These are phyloP conservation scores for Pissodes strobi DNA, from an alignment of 1,140 invertebrate species.

Conservation along the genomic window DNA sequence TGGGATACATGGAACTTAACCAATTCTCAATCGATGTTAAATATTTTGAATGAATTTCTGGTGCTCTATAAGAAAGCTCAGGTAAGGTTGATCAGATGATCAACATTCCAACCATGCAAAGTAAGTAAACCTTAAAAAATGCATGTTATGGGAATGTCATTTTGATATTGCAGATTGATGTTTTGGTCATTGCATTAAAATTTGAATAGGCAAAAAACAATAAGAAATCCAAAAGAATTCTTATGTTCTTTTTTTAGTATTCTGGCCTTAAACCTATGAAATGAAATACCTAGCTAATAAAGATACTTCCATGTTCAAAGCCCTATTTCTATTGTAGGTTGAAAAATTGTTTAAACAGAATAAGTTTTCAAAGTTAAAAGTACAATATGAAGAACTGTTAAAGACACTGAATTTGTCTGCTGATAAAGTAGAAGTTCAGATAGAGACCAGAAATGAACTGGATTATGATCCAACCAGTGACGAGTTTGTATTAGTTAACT, in stretches of 20 bases:
- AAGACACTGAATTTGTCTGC: slow-evolving; percentile 37
- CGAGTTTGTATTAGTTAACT: slow-evolving; percentile 34
- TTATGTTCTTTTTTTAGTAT: too few species aligned
- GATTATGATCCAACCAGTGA: slow-evolving; percentile 2
- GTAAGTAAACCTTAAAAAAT: neutral
- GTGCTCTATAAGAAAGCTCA: slow-evolving; percentile 51
- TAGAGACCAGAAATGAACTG: slow-evolving; percentile 40
- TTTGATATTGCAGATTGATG: slow-evolving; percentile 13
- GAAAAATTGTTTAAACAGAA: slow-evolving; percentile 45
- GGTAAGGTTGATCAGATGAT: too few species aligned
- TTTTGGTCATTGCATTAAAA: too few species aligned
- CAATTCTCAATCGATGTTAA: slow-evolving; percentile 47
- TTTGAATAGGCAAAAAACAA: too few species aligned
- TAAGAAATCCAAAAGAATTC: too few species aligned
- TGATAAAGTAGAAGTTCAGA: slow-evolving; percentile 51
- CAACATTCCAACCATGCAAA: neutral
- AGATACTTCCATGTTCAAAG: too few species aligned
- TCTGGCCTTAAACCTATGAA: too few species aligned
- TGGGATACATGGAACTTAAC: slow-evolving; percentile 50
- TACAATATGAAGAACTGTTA: slow-evolving; percentile 45
- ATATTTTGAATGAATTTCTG: slow-evolving; percentile 51
- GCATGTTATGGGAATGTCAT: neutral
- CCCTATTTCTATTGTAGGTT: too few species aligned
- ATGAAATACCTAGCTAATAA: too few species aligned
- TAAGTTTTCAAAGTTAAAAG: slow-evolving; percentile 41